Evolutionary conservation across 2,113 vertebrate genomes (phyloP), one percentile per base, ranked within the genome.

Genomic region (Ciconia maguari): DNA sequence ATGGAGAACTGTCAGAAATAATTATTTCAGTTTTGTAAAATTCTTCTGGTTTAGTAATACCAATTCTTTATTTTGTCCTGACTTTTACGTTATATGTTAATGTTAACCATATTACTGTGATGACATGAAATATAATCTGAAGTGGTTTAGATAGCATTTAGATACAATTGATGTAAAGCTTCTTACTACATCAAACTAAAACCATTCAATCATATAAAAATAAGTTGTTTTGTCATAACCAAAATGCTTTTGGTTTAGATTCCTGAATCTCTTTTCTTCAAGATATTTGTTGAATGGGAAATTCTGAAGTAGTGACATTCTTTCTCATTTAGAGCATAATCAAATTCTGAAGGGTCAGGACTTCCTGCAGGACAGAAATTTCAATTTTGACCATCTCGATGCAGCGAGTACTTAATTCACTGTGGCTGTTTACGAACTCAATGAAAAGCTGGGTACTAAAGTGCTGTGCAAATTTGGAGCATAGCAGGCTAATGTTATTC

Each of bases 301-400:
- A 92, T 83, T 90, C 48, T 85, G 44, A 88, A 83, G 42, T 27
- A 77, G 14, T 44, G 51, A 36, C 22, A n/a, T 90, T 80, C 36
- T 44, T 91, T 87, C 75, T 92, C 66, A 86, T 92, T 66, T 65
- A 74, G 29, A 75, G 22, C 17, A 32, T 62, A 82, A 86, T 77
- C 75, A 90, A 1, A 80, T 70, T 83, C 44, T 92, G 79, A 80
- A 83, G 46, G n/a, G 44, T 83, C 13, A 41, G 51, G 34, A 13
- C 93, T 95, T 96, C 21, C 49, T 74, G 83, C 71, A 65, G 46
- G 85, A 72, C 16, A 94, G 72, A 94, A 95, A 55, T 90, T 89
- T 77, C 52, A 68, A 6, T 94, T 93, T 74, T 88, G 58, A 44
- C 75, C 52, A 30, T 82, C 58, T 90, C 41, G 74, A 2, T 77